Conservation (phyloP, 1,140 invertebrate genomes). For the Ostrea edulis region DNA sequence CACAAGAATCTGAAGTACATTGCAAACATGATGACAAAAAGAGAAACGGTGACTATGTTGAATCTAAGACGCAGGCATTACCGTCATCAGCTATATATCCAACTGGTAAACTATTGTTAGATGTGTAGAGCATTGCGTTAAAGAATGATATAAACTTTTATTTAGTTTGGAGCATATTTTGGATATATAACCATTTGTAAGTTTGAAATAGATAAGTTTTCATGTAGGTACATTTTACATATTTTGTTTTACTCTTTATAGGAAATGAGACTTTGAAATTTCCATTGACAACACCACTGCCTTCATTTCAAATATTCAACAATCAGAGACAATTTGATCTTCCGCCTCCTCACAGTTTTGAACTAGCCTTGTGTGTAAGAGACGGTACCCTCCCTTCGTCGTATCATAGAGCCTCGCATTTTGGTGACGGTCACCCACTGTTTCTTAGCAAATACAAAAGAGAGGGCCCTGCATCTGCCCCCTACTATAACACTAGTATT, state of each 20-base stretch:
- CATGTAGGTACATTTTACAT: neutral
- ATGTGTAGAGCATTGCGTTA: neutral
- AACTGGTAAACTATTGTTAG: constrained; percentile 16
- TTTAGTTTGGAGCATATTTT: neutral
- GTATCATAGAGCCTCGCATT: neutral
- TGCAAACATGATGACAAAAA: neutral
- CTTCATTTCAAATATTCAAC: constrained; percentile 6
- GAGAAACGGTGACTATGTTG: neutral
- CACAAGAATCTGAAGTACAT: neutral
- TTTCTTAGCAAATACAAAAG: neutral
- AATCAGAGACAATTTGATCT: neutral
- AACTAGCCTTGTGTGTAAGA: neutral
- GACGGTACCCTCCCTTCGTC: neutral
- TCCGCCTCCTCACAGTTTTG: neutral
- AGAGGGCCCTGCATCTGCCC: neutral
- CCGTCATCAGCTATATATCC: neutral
- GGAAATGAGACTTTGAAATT: neutral
- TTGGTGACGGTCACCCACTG: neutral
- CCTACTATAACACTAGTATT: neutral
- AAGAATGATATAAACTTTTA: neutral
- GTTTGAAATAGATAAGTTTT: neutral
- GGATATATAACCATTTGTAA: neutral
- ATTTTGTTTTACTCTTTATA: neutral
- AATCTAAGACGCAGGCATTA: neutral
- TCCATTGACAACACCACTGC: neutral